A percentile compares a stretch with the other conserved stretches of the same genome.
Evolutionary conservation across 1,140 invertebrate species (phyloP).

Genomic region (Mya arenaria): DNA sequence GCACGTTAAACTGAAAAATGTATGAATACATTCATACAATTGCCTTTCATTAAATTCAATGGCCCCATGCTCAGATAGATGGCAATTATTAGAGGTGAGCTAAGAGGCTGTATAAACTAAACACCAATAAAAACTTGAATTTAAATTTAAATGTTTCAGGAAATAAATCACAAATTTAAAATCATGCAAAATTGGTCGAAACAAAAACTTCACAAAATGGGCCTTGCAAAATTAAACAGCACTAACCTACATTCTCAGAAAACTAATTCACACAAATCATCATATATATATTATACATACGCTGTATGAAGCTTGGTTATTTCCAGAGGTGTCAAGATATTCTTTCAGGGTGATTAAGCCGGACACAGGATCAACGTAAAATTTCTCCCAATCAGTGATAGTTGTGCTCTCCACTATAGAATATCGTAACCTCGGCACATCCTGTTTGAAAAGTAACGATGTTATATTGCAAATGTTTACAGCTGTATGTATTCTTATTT

Average conservation of each 20-base stretch:
- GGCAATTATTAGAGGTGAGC: no score
- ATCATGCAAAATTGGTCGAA: background rate
- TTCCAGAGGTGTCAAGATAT: conserved; percentile 10
- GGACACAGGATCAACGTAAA: conserved; percentile 53
- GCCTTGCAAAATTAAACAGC: background rate
- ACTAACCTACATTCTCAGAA: background rate
- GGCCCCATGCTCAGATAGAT: no score
- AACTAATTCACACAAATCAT: background rate
- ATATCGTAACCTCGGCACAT: conserved; percentile 37
- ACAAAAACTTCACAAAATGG: background rate
- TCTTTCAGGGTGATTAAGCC: conserved; percentile 48
- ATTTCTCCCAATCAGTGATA: conserved; percentile 33
- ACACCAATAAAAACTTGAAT: background rate
- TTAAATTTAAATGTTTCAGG: no score
- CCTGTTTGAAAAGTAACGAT: conserved; percentile 18
- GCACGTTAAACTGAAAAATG: conserved; percentile 53
- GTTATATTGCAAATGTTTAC: background rate
- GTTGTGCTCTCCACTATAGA: background rate
- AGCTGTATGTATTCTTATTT: background rate
- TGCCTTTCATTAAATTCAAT: background rate
- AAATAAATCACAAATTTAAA: background rate
- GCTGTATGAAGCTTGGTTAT: conserved; percentile 25
- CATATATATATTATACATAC: conserved; percentile 29
- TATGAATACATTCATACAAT: no score
- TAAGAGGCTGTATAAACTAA: background rate